Evolutionary conservation across 2,797 vertebrate species (phyloP), one percentile per base, ranked within the genome.

Genomic region (Diplodus sargus): DNA sequence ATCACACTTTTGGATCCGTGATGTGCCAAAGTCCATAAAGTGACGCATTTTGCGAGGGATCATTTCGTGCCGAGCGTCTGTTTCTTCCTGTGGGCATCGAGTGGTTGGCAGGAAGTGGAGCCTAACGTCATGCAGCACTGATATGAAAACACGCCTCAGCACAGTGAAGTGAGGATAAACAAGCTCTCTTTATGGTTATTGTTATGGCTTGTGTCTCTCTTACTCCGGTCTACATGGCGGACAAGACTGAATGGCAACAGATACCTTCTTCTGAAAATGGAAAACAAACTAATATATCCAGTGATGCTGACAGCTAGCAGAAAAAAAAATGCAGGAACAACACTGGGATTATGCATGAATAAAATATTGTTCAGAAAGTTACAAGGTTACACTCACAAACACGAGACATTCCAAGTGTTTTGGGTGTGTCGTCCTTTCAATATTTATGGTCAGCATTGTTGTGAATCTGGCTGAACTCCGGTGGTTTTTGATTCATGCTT

Each of bases 371-470:
- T 72, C 8, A 25, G 45, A 56, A 53, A 62, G 34, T 10, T n/a
- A 28, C 4, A 59, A 11, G 10, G 53, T 14, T 22, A 17, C 59
- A 34, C 17, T 30, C 59, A 69, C 70, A 64, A 61, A 71, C 60
- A 48, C 5, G 2, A 16, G 20, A 11, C 43, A 56, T 71, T 78
- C 63, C 42, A 51, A 66, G 45, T 30, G 34, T 74, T 76, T 48
- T n/a, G 28, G 76, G 76, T 67, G 70, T 80, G 78, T 74, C 57
- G 5, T 70, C 68, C n/a, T 77, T 47, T 77, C 61, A 23, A 11
- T 81, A 74, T 86, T 88, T 83, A 74, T 73, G 79, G 78, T 87
- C 72, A 74, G 67, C 48, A 56, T 81, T 72, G 61, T 86, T 87
- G 58, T 70, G 62, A 65, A 47, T 85, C 76, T 89, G 88, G 74